Conservation (phyloP, 2,113 vertebrate species). For the Odocoileus hemionus region DNA sequence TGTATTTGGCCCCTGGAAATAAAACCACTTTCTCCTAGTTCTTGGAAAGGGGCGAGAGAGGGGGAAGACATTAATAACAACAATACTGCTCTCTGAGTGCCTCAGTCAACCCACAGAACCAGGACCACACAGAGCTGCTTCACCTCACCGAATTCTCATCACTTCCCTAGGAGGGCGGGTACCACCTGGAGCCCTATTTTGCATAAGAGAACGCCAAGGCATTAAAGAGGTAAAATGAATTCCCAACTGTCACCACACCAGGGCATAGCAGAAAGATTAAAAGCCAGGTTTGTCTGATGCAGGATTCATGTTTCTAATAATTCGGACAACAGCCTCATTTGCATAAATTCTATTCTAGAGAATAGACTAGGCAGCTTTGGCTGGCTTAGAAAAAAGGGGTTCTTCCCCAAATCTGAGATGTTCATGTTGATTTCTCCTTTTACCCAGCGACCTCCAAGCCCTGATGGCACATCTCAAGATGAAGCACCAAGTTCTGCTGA, state of each 20-base stretch:
- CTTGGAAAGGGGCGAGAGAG: not conserved
- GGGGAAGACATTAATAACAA: not conserved
- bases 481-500: not conserved
- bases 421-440: not conserved
- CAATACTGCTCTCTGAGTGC: not conserved
- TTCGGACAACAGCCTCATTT: not conserved
- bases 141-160: no score
- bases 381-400: not conserved
- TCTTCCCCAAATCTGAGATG: not conserved
- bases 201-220: not conserved
- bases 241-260: not conserved
- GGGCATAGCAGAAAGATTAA: not conserved
- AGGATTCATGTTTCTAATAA: not conserved
- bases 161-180: no score
- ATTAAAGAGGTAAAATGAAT: not conserved
- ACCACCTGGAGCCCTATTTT: not conserved
- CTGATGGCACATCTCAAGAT: not conserved
- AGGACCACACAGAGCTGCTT: not conserved
- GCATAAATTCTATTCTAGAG: not conserved
- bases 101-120: not conserved
- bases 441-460: not conserved
- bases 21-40: not conserved
- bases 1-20: not conserved
- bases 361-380: not conserved
- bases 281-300: not conserved